These are phyloP conservation scores for Leptonema lineaticorne DNA, from an alignment of 1,140 invertebrate species.

Conservation along the genomic window DNA sequence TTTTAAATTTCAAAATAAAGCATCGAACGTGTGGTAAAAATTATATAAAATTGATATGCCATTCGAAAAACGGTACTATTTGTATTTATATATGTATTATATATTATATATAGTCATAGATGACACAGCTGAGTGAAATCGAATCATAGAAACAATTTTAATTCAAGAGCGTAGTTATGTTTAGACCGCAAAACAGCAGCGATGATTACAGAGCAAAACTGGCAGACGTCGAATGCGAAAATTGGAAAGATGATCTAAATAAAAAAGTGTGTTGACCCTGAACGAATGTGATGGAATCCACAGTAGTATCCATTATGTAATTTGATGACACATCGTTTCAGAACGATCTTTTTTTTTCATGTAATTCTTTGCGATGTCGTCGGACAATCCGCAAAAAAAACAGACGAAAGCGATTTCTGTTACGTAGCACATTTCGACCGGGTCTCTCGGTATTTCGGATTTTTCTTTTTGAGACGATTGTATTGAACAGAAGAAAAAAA, in stretches of 20 bases:
- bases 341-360: neutral
- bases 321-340: neutral
- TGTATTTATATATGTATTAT: neutral
- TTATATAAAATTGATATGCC: too few species aligned
- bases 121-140: neutral
- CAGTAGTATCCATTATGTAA: neutral
- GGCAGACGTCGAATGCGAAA: neutral
- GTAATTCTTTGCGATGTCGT: neutral
- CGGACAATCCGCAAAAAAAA: neutral
- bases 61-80: neutral
- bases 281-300: constrained; percentile 1
- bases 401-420: neutral
- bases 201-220: neutral
- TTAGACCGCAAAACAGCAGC: neutral
- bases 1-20: too few species aligned
- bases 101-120: too few species aligned
- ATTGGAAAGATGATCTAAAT: neutral
- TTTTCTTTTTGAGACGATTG: too few species aligned
- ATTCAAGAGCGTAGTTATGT: neutral
- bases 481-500: too few species aligned
- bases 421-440: too few species aligned
- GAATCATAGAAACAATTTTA: neutral
- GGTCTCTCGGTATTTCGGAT: too few species aligned
- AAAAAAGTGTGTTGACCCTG: constrained; percentile 16
- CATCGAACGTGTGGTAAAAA: too few species aligned